Evolutionary conservation across 2,888 invertebrate species (phyloP), one percentile per base, ranked within the genome.

Genomic region (Molanna angustata): DNA sequence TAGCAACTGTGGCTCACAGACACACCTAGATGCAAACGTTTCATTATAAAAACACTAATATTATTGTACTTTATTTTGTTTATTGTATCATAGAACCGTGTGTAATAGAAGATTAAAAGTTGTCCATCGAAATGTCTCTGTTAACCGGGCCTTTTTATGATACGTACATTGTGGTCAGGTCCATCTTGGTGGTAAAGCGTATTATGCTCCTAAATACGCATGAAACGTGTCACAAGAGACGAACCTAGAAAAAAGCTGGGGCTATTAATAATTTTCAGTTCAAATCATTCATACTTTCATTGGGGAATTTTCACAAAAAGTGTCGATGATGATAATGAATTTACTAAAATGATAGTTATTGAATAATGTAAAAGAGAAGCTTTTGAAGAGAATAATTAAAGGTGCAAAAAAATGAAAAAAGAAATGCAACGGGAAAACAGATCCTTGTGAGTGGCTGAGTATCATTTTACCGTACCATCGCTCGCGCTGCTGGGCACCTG

Each of bases 181-280:
- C 65, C 66, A 62, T 66, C 65, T 67, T 69, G 68, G 68, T 68
- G 66, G 66, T 67, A 66, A 67, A 65, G 67, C 69, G 66, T 53
- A 56, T 57, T 67, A 66, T 67, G 70, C 71, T 52, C 58, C 61
- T 58, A 61, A 60, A 61, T 61, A 60, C 60, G 54, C 59, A 61
- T 49, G 56, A 45, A 46, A 49, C 55, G 55, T 45, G 54, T 60
- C 57, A 55, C 60, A 53, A 61, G 56, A 62, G 56, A 60, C 55
- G 70, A 67, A 78, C 79, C 80, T 80, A 79, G 75, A 80, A 80
- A 78, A 78, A 79, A 74, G 73, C 79, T 80, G 77, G 75, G 76
- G 76, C 74, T 72, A 79, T 80, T 80, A 80, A 78, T 79, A 78
- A 71, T 74, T 76, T 77, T 76, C 72, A 71, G 68, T 67, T 67